A percentile compares a stretch with the other conserved stretches of the same genome.
phyloP scores from a whole-genome alignment of 2,113 vertebrate species.

The Crotophaga sulcirostris region DNA sequence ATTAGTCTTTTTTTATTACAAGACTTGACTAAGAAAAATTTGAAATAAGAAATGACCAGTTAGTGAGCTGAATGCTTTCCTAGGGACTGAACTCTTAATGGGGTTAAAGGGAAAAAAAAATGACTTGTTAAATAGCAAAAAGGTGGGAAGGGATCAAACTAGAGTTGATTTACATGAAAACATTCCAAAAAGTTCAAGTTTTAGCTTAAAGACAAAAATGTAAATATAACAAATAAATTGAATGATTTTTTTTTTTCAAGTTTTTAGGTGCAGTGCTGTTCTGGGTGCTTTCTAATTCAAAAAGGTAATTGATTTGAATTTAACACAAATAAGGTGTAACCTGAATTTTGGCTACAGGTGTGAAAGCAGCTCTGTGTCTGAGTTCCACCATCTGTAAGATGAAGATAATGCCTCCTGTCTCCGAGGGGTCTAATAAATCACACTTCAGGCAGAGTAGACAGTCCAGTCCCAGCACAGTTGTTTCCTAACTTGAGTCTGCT shows the following conservation, averaged over 20 bases:
- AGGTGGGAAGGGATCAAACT: conserved; percentile 26
- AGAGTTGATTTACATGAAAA: conserved; percentile 17
- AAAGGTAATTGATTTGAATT: not conserved
- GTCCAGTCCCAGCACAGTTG: not conserved
- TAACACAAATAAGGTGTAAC: not conserved
- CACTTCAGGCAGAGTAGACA: not conserved
- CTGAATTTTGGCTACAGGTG: not conserved
- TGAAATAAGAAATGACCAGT: not conserved
- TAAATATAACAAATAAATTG: conserved; percentile 56
- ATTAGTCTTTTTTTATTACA: conserved; percentile 70
- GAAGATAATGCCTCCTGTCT: not conserved
- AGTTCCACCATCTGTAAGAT: not conserved
- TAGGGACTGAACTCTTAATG: not conserved
- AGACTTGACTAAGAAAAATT: conserved; percentile 13
- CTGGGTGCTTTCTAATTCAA: conserved; percentile 10
- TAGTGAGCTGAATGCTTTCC: not conserved
- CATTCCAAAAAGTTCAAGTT: not conserved
- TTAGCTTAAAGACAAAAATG: conserved; percentile 25
- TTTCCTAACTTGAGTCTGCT: not conserved
- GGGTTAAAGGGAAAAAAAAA: conserved; percentile 14
- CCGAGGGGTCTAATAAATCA: not conserved
- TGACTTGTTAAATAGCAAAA: conserved; percentile 35
- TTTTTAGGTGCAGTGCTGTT: conserved; percentile 5
- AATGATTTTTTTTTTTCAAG: conserved; percentile 9
- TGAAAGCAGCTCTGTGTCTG: not conserved